A percentile compares a stretch with the other conserved stretches of the same genome.
These are phyloP conservation scores for Caenorhabditis zanzibari DNA, from an alignment of 2,888 invertebrate genomes.

Conservation along the genomic window DNA sequence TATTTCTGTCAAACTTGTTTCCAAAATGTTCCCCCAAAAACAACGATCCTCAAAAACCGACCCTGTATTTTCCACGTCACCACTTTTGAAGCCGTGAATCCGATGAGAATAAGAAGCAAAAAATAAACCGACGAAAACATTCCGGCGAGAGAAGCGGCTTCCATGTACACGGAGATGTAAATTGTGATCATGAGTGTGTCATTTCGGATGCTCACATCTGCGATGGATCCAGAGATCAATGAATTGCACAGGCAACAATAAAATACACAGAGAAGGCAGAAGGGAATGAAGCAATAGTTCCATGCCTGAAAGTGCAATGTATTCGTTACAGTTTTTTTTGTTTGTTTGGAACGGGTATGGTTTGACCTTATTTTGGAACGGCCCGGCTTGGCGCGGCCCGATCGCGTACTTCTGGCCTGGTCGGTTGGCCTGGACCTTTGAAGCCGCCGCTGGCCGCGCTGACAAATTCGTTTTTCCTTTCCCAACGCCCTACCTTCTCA, in stretches of 20 bases:
- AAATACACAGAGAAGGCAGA: not conserved
- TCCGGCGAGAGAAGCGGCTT: not conserved
- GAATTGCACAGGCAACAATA: constrained; percentile 13
- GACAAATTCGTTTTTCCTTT: no score
- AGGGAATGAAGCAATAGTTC: not conserved
- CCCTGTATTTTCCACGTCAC: constrained; percentile 30
- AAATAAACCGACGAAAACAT: constrained; percentile 2
- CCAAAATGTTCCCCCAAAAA: no score
- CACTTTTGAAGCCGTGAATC: constrained; percentile 3
- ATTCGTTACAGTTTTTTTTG: no score
- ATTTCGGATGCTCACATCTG: constrained; percentile 16
- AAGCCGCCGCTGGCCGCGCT: no score
- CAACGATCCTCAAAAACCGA: constrained; percentile 1
- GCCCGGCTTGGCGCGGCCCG: no score
- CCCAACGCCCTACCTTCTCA: no score
- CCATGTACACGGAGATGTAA: not conserved
- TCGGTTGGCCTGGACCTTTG: no score
- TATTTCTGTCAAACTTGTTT: no score
- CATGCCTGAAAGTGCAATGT: constrained; percentile 24
- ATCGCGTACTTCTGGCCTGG: no score
- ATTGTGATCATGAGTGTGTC: not conserved
- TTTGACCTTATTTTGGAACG: no score
- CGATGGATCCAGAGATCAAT: constrained; percentile 1
- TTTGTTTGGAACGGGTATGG: no score
- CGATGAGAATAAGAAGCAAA: constrained; percentile 14